Percentiles rank a stretch among this genome's conserved stretches.
These are phyloP conservation scores for Mus spretus DNA, from an alignment of 2,797 vertebrate species.

Conservation along the genomic window DNA sequence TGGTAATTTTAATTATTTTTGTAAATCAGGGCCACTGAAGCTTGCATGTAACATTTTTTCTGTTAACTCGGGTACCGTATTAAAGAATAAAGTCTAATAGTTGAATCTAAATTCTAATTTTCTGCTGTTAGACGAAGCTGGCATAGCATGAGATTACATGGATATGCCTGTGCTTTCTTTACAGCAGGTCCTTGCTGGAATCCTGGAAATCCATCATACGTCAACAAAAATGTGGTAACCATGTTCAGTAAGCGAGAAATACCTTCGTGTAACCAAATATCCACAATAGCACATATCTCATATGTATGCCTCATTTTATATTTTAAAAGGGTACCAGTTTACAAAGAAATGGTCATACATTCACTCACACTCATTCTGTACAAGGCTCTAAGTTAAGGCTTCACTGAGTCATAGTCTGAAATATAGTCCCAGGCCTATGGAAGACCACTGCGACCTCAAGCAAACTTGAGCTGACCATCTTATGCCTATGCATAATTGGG, in stretches of 20 bases:
- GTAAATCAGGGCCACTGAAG: not conserved
- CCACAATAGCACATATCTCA: not conserved
- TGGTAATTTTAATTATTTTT: not conserved
- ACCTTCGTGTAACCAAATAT: not conserved
- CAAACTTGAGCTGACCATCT: not conserved
- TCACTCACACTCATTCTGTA: not conserved
- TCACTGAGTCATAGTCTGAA: not conserved
- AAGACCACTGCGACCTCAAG: not conserved
- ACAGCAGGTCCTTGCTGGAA: not conserved
- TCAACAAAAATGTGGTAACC: not conserved
- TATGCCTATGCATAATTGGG: not conserved
- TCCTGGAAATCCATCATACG: not conserved
- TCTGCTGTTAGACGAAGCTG: not conserved
- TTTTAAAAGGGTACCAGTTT: not conserved
- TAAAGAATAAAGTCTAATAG: slow-evolving; percentile 30
- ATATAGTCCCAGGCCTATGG: not conserved
- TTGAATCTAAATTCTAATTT: not conserved
- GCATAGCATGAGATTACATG: not conserved
- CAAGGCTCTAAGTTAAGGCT: not conserved
- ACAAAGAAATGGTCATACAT: not conserved
- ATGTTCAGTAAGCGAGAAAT: not conserved
- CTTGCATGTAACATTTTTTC: not conserved
- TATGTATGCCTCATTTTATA: not conserved
- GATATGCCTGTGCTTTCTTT: not conserved
- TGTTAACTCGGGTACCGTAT: not conserved